These are phyloP conservation scores for Patella depressa DNA, from an alignment of 2,888 invertebrate genomes.

Conservation along the genomic window DNA sequence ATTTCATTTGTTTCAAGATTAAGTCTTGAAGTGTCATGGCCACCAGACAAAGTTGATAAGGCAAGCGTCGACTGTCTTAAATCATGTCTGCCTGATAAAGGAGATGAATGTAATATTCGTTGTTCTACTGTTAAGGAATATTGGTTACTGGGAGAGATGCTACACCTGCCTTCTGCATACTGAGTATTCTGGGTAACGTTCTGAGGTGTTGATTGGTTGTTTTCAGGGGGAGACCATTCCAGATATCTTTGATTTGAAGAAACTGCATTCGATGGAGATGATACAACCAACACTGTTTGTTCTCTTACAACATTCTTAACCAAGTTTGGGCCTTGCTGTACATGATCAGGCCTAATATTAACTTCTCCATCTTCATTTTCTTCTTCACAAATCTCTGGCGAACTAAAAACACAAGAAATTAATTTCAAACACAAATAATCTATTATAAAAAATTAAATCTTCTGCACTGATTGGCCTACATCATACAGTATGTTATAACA, in stretches of 20 bases:
- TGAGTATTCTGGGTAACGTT: neutral
- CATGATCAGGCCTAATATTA: too few species aligned
- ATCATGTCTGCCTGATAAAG: neutral
- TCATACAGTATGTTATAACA: too few species aligned
- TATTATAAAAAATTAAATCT: too few species aligned
- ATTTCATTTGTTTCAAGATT: neutral
- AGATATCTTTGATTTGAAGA: neutral
- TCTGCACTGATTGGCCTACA: too few species aligned
- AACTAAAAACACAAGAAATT: too few species aligned
- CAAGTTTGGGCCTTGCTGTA: too few species aligned
- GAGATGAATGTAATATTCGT: constrained; percentile 1
- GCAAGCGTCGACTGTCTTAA: neutral
- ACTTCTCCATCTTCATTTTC: too few species aligned
- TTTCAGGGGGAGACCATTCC: neutral
- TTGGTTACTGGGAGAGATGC: neutral
- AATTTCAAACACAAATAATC: too few species aligned
- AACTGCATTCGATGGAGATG: too few species aligned
- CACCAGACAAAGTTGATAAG: neutral
- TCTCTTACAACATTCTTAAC: too few species aligned
- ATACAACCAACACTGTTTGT: too few species aligned
- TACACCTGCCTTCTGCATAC: neutral
- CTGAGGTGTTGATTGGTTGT: neutral
- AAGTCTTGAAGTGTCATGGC: neutral
- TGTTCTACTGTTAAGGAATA: neutral
- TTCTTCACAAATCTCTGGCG: too few species aligned